Evolutionary conservation across 2,113 vertebrate genomes (phyloP).

Genomic region (Aviceda subcristata): DNA sequence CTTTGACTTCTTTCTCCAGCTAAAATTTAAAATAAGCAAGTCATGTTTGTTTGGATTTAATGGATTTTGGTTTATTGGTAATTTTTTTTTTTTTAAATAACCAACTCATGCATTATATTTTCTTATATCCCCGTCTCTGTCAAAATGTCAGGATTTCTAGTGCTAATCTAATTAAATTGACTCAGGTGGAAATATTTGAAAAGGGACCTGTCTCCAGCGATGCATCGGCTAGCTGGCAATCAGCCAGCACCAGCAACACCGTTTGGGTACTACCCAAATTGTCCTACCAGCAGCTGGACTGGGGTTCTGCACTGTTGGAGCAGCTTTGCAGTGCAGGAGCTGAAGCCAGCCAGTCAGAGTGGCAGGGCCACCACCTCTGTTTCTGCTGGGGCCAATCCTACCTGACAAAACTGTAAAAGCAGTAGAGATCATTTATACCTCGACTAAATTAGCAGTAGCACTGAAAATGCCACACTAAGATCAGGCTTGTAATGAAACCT

Average conservation of each 20-base stretch:
- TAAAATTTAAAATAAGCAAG: background rate
- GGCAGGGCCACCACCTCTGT: background rate
- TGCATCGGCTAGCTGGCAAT: fast-evolving
- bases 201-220: background rate
- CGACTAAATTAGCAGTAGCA: background rate
- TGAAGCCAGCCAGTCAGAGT: background rate
- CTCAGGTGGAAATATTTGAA: background rate
- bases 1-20: background rate
- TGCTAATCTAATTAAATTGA: background rate
- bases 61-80: background rate
- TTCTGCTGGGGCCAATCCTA: background rate
- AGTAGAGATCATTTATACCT: background rate
- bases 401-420: background rate
- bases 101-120: background rate
- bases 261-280: background rate
- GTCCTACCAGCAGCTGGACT: background rate
- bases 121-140: background rate
- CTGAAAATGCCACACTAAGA: background rate
- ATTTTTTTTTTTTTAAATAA: background rate
- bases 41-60: background rate
- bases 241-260: background rate
- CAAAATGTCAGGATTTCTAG: background rate
- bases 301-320: background rate
- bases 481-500: background rate
- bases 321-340: background rate